A percentile compares a stretch with the other conserved stretches of the same genome.
Evolutionary conservation across 2,797 vertebrate genomes (phyloP).

Genomic region (Fistularia tabacaria): DNA sequence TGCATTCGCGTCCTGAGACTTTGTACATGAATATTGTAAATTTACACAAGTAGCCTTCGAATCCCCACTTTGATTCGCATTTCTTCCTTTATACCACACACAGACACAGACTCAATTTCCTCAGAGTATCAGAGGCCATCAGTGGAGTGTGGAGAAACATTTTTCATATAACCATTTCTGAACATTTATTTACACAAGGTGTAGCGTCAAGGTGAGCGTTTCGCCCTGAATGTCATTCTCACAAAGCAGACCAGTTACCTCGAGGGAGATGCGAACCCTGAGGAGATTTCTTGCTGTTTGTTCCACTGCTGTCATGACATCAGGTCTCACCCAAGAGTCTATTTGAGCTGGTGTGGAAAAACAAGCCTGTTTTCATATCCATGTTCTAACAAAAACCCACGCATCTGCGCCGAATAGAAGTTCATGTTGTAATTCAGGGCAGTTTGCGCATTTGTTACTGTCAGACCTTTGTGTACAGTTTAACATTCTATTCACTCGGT

Average conservation of each 20-base stretch:
- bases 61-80: background rate
- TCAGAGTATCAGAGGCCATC: too few species aligned
- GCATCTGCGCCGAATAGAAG: too few species aligned
- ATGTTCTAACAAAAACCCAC: background rate
- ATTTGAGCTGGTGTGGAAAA: constrained; percentile 10
- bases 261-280: constrained; percentile 40
- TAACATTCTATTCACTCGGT: too few species aligned
- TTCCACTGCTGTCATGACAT: constrained; percentile 60
- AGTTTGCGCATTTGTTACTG: too few species aligned
- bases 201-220: background rate
- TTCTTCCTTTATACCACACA: background rate
- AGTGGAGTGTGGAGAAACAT: too few species aligned
- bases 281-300: constrained; percentile 55
- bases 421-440: too few species aligned
- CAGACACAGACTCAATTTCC: too few species aligned
- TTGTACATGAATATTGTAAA: too few species aligned
- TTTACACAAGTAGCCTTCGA: background rate
- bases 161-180: too few species aligned
- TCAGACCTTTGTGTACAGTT: too few species aligned
- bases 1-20: too few species aligned
- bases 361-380: constrained; percentile 28
- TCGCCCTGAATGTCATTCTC: background rate
- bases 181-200: too few species aligned
- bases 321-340: constrained; percentile 27
- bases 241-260: constrained; percentile 1